phyloP scores from a whole-genome alignment of 2,113 vertebrate genomes.

The Gulo gulo region DNA sequence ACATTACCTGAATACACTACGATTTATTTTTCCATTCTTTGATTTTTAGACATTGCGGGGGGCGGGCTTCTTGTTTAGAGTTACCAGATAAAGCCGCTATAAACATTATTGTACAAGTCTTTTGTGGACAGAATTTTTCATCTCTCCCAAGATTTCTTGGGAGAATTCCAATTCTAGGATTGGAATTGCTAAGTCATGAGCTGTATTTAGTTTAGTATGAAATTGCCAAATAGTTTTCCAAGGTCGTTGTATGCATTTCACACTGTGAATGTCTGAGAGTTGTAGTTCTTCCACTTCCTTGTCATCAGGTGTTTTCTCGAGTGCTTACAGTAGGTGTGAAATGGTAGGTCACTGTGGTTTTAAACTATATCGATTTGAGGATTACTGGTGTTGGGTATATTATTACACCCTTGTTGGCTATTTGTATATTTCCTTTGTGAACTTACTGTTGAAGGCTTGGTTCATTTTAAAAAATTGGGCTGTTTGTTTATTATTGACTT shows the following conservation, averaged over 20 bases:
- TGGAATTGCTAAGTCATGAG: background rate
- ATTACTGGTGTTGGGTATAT: background rate
- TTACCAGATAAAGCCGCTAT: background rate
- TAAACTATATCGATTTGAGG: background rate
- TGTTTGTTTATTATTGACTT: background rate
- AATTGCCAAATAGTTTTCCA: background rate
- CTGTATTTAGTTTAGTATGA: background rate
- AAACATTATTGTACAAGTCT: background rate
- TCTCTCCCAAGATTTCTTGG: background rate
- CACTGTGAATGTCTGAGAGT: background rate
- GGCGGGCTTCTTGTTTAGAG: background rate
- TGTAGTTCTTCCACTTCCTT: background rate
- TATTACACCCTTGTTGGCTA: background rate
- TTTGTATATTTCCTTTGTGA: background rate
- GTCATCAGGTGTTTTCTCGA: background rate
- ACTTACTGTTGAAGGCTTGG: background rate
- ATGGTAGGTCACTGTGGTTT: background rate
- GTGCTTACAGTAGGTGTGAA: background rate
- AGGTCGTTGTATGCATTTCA: background rate
- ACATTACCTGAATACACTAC: background rate
- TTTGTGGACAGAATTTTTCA: background rate
- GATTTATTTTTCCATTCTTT: background rate
- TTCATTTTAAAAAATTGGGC: background rate
- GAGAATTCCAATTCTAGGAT: too few relatives aligned
- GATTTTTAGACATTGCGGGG: background rate